Evolutionary conservation across 1,140 invertebrate genomes (phyloP).

Genomic region (Globodera ellingtonae): DNA sequence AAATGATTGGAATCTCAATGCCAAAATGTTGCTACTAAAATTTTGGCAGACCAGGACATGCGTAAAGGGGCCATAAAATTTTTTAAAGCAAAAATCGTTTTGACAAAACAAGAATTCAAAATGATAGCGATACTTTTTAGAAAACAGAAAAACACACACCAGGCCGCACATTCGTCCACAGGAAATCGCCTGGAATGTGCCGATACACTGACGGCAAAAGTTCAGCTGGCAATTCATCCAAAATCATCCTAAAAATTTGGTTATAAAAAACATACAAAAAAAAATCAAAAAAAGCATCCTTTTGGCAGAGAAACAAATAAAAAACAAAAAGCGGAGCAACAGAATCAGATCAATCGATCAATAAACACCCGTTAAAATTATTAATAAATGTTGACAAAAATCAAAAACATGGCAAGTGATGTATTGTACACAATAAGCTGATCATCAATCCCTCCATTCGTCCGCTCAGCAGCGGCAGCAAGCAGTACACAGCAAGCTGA

Average conservation of each 20-base stretch:
- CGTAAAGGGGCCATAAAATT: neutral
- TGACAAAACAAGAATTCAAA: too few relatives aligned
- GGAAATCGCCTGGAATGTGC: conserved; percentile 28
- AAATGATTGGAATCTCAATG: too few relatives aligned
- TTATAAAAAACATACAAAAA: neutral
- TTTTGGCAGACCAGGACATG: too few relatives aligned
- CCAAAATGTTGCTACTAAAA: too few relatives aligned
- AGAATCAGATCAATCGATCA: neutral
- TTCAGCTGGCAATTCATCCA: conserved; percentile 36
- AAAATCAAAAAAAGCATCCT: neutral
- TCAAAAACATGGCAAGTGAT: neutral
- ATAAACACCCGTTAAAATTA: conserved; percentile 13
- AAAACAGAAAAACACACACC: neutral
- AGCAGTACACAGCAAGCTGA: conserved; percentile 3
- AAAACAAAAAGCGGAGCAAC: neutral
- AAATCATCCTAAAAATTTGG: conserved; percentile 6
- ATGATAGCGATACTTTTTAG: too few relatives aligned
- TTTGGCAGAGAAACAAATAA: neutral
- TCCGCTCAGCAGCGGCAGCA: neutral
- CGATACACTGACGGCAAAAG: conserved; percentile 28
- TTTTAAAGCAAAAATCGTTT: neutral
- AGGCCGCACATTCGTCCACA: conserved; percentile 29
- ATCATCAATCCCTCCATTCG: too few relatives aligned
- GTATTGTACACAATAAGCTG: neutral
- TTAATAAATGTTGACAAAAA: conserved; percentile 1